Conservation (phyloP, 2,888 invertebrate species). For the Dynastes hyllus region DNA sequence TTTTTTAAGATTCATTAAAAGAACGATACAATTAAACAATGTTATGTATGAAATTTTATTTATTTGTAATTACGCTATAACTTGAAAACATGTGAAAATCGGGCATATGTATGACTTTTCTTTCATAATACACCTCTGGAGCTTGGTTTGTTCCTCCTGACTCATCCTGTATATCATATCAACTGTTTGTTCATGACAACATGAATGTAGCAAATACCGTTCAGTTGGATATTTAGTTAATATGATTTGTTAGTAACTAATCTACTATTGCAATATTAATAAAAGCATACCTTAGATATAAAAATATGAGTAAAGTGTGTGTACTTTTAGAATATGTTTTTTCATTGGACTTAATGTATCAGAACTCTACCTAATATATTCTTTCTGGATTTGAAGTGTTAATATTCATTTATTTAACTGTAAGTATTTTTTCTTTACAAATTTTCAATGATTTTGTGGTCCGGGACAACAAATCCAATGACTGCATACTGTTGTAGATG, state of each 20-base stretch:
- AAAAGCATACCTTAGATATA: background rate
- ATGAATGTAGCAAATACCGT: background rate
- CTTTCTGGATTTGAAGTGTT: too few relatives aligned
- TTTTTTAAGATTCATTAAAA: too few relatives aligned
- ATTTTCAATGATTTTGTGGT: too few relatives aligned
- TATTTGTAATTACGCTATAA: too few relatives aligned
- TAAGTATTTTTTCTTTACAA: too few relatives aligned
- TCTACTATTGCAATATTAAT: background rate
- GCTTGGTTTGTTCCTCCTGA: too few relatives aligned
- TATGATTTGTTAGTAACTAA: conserved; percentile 6
- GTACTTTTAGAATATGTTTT: background rate
- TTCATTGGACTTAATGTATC: background rate
- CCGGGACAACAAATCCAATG: background rate
- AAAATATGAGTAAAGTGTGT: background rate
- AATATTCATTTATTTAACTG: too few relatives aligned
- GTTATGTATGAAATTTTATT: too few relatives aligned
- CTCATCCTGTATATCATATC: background rate
- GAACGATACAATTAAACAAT: too few relatives aligned
- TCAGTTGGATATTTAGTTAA: background rate
- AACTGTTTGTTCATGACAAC: background rate
- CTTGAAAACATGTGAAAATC: too few relatives aligned
- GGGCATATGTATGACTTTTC: too few relatives aligned
- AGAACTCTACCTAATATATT: background rate
- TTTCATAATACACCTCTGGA: too few relatives aligned
- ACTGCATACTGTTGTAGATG: background rate